These are phyloP conservation scores for Toxonevra muliebris DNA, from an alignment of 2,888 invertebrate species.

Conservation along the genomic window DNA sequence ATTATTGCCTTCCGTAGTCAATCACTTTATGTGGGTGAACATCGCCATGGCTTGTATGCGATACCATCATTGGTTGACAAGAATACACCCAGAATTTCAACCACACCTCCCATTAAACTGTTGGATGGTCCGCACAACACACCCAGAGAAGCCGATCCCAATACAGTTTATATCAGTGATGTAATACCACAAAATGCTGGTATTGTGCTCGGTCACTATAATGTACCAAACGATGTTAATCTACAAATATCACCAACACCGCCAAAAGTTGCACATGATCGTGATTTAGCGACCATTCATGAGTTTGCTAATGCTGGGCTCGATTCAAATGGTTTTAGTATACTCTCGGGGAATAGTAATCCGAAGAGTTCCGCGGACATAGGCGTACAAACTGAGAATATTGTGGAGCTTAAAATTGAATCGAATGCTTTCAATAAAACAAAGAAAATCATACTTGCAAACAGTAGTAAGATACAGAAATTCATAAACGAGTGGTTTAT, in stretches of 20 bases:
- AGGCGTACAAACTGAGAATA: conserved; percentile 70
- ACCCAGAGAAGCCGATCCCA: conserved; percentile 50
- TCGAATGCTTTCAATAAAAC: conserved; percentile 64
- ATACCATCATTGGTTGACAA: conserved; percentile 92
- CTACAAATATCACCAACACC: conserved; percentile 59
- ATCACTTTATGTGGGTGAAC: conserved; percentile 92
- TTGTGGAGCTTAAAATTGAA: conserved; percentile 52
- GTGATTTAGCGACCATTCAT: conserved; percentile 59
- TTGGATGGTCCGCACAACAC: conserved; percentile 76
- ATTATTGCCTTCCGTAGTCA: conserved; percentile 69
- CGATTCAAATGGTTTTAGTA: conserved; percentile 47
- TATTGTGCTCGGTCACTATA: conserved; percentile 73
- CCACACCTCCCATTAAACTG: conserved; percentile 76
- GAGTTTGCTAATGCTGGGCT: conserved; percentile 37
- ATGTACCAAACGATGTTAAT: conserved; percentile 71
- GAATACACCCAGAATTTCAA: conserved; percentile 82
- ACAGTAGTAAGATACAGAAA: conserved; percentile 56
- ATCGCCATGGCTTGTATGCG: conserved; percentile 86
- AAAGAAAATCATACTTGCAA: conserved; percentile 55
- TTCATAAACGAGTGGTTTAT: conserved; percentile 71
- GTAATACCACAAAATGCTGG: conserved; percentile 58
- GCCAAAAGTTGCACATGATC: conserved; percentile 46
- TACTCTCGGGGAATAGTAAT: conserved; percentile 45
- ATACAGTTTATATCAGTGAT: conserved; percentile 67
- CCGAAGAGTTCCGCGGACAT: conserved; percentile 61